These are phyloP conservation scores for Ridgeia piscesae DNA, from an alignment of 1,140 invertebrate species.

Conservation along the genomic window DNA sequence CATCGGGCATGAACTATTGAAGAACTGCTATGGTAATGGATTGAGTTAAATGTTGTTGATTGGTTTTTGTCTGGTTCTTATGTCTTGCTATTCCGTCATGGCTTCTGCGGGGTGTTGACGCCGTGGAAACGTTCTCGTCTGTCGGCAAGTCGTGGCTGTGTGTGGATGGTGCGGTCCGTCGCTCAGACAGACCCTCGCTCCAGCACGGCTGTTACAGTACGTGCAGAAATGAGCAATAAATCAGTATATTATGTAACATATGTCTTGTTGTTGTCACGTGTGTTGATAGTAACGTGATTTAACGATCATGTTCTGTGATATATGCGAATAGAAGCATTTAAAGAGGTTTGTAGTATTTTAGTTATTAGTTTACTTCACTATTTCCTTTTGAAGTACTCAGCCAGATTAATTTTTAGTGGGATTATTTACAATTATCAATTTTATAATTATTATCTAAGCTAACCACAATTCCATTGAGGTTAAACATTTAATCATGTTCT, in stretches of 20 bases:
- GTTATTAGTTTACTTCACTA: too few relatives aligned
- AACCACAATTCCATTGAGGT: too few relatives aligned
- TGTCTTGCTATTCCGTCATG: not conserved
- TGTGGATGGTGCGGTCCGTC: too few relatives aligned
- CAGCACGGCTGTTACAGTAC: not conserved
- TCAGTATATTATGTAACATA: not conserved
- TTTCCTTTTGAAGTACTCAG: too few relatives aligned
- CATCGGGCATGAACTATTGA: not conserved
- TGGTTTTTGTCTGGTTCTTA: not conserved
- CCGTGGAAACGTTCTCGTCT: not conserved
- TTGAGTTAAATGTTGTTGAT: not conserved
- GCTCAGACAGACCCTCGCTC: not conserved
- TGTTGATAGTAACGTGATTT: not conserved
- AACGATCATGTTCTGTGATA: not conserved
- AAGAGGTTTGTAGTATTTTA: not conserved
- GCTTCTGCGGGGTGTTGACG: not conserved
- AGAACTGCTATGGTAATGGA: not conserved
- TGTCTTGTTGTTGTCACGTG: not conserved
- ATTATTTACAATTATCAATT: too few relatives aligned
- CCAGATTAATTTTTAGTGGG: too few relatives aligned
- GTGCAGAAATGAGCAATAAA: slow-evolving; percentile 5
- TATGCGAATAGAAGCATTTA: not conserved
- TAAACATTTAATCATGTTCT: too few relatives aligned
- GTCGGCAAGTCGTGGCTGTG: not conserved
- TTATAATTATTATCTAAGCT: too few relatives aligned